These are phyloP conservation scores for Pissodes strobi DNA, from an alignment of 1,140 invertebrate genomes.

Conservation along the genomic window DNA sequence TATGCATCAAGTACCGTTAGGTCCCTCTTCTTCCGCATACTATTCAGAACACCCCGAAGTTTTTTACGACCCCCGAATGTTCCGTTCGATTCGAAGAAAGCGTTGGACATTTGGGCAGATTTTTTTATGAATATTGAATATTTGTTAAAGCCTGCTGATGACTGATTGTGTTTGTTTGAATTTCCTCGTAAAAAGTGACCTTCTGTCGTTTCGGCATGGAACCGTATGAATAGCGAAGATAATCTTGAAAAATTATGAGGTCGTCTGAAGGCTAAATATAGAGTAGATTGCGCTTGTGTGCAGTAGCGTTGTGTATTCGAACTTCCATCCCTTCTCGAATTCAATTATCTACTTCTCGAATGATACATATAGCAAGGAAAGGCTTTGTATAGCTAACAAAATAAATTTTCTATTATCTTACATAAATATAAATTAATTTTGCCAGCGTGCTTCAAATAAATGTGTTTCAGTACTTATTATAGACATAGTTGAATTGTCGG, in stretches of 20 bases:
- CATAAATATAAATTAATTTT: too few species aligned
- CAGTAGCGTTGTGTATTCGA: too few species aligned
- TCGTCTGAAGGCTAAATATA: slow-evolving; percentile 1
- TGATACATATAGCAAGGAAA: too few species aligned
- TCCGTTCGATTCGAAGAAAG: slow-evolving; percentile 29
- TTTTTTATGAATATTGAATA: slow-evolving; percentile 34
- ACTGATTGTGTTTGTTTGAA: slow-evolving; percentile 4
- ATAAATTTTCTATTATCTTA: too few species aligned
- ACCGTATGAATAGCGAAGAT: neutral
- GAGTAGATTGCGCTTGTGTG: neutral
- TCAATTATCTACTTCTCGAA: too few species aligned
- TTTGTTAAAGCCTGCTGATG: slow-evolving; percentile 11
- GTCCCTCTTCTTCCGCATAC: slow-evolving; percentile 22
- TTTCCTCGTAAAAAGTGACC: slow-evolving; percentile 13
- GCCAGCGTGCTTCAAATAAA: too few species aligned
- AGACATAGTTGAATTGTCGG: too few species aligned
- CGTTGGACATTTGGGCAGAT: slow-evolving; percentile 16
- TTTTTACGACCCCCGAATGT: slow-evolving; percentile 25
- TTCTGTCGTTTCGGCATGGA: neutral
- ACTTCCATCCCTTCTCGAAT: slow-evolving; percentile 19
- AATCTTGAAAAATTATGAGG: slow-evolving; percentile 8
- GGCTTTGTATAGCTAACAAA: too few species aligned
- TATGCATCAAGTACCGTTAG: slow-evolving; percentile 29
- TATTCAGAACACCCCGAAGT: slow-evolving; percentile 17
- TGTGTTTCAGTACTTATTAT: too few species aligned